Conservation (phyloP, 2,888 invertebrate genomes). For the Macropis europaea region DNA sequence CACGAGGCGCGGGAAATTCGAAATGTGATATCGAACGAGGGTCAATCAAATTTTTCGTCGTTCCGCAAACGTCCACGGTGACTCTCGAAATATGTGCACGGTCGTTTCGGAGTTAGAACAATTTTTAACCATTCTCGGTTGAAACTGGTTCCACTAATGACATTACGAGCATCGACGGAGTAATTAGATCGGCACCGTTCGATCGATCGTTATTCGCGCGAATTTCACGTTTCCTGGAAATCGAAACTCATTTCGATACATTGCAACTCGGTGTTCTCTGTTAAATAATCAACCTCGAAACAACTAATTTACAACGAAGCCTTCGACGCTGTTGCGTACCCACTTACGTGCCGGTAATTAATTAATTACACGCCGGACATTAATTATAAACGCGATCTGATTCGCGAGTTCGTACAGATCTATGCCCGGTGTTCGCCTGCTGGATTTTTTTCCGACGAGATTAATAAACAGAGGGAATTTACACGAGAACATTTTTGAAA, state of each 20-base stretch:
- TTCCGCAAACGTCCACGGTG: too few relatives aligned
- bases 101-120: too few relatives aligned
- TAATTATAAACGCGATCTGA: constrained; percentile 7
- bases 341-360: constrained; percentile 15
- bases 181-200: constrained; percentile 21
- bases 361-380: constrained; percentile 6
- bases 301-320: neutral
- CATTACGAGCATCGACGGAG: constrained; percentile 8
- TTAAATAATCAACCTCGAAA: constrained; percentile 8
- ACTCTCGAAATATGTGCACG: too few relatives aligned
- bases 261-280: neutral
- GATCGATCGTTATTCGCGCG: constrained; percentile 19
- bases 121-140: too few relatives aligned
- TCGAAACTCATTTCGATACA: constrained; percentile 24
- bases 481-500: too few relatives aligned
- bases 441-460: neutral
- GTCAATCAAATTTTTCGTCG: too few relatives aligned
- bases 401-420: neutral
- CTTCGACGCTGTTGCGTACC: neutral
- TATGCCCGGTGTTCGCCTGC: too few relatives aligned
- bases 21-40: too few relatives aligned
- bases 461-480: too few relatives aligned
- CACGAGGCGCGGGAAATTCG: too few relatives aligned
- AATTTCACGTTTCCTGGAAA: constrained; percentile 16
- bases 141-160: constrained; percentile 18